These are phyloP conservation scores for Pseudomyrmex concolor DNA, from an alignment of 1,140 invertebrate species.

Conservation along the genomic window DNA sequence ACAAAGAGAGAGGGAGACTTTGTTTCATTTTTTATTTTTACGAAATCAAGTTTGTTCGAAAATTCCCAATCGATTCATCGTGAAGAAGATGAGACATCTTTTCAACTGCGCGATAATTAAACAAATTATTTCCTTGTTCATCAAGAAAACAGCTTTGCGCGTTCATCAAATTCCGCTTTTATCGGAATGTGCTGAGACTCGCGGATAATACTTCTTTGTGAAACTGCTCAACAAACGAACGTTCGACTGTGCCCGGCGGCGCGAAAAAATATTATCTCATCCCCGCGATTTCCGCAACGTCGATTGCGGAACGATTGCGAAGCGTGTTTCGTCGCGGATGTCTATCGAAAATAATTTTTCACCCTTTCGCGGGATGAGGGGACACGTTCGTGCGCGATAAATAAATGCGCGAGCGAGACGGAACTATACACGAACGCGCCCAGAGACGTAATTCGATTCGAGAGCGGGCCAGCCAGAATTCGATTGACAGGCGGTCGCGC, in stretches of 20 bases:
- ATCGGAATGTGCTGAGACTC: not conserved
- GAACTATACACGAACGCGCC: conserved; percentile 6
- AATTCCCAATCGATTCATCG: not conserved
- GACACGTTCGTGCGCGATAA: conserved; percentile 18
- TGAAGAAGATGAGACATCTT: not conserved
- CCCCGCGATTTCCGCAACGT: conserved; percentile 12
- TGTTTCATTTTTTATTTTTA: not conserved
- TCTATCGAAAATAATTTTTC: conserved; percentile 56
- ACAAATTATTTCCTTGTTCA: too few relatives aligned
- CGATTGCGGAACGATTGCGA: conserved; percentile 16
- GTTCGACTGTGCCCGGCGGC: too few relatives aligned
- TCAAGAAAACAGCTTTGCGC: too few relatives aligned
- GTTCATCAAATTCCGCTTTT: too few relatives aligned
- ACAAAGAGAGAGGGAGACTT: too few relatives aligned
- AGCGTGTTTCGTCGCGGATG: not conserved
- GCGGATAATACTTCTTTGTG: not conserved
- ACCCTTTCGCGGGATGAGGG: not conserved
- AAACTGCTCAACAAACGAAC: not conserved
- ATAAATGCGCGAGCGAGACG: conserved; percentile 62
- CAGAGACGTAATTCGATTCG: conserved; percentile 64
- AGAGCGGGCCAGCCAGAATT: conserved; percentile 44
- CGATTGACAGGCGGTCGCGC: conserved; percentile 60
- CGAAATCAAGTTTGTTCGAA: too few relatives aligned
- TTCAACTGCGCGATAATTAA: too few relatives aligned
- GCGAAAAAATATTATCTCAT: conserved; percentile 3